Evolutionary conservation across 2,797 vertebrate species (phyloP), one percentile per base, ranked within the genome.

Genomic region (Scleropages formosus): DNA sequence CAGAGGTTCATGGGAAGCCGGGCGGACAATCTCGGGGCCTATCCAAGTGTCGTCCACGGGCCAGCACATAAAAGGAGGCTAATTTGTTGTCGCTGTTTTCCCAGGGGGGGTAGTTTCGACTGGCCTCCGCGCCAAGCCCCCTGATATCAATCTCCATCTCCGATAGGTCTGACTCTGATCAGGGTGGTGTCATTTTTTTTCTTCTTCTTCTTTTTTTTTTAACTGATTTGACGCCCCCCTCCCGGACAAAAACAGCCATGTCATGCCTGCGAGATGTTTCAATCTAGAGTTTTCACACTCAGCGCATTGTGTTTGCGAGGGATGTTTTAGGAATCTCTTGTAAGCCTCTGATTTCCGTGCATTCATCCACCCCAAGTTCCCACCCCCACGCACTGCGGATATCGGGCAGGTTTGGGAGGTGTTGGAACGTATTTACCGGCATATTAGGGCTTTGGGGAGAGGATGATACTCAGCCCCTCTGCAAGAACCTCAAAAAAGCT

Each of bases 1-100:
- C 51, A 89, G 89, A 89, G 92, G 92, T 93, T 88, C 93, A 93
- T 94, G 93, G 93, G 93, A 94, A 88, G 92, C 89, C 88, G 85
- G 84, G 88, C 87, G 84, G 91, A 93, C 92, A 92, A 90, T 92
- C 90, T 92, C 90, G 88, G 89, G 89, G 87, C 86, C 89, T 39
- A 90, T 93, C 92, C 92, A 94, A 93, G 91, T 93, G 92, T 93
- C 91, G 92, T 93, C 92, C 89, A 80, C 78, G 89, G 90, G 86
- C 89, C 82, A 77, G 82, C 82, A 86, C 85, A 93, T 91, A 91
- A 93, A 93, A 92, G 90, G 91, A 90, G 91, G 91, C 93, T 94
- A 93, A 94, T 94, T 94, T 94, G 93, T 93, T 94, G 93, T 94
- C 90, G 89, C 92, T 92, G 91, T 93, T 93, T 93, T 94, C 93